phyloP scores from a whole-genome alignment of 2,113 vertebrate species.

The Paramormyrops kingsleyae region DNA sequence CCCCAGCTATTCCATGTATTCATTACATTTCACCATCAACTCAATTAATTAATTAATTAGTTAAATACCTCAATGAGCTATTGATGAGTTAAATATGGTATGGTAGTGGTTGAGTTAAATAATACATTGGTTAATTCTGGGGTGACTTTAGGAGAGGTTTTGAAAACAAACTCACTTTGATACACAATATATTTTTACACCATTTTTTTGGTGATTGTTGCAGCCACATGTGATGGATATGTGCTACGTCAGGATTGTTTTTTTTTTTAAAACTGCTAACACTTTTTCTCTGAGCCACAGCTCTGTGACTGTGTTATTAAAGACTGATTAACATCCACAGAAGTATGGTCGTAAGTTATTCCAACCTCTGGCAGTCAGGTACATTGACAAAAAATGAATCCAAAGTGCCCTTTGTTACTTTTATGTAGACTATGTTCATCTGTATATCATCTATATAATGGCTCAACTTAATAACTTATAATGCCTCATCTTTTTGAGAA shows the following conservation, averaged over 20 bases:
- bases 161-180: not conserved
- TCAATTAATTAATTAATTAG: not conserved
- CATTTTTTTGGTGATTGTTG: not conserved
- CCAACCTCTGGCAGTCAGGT: not conserved
- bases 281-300: not conserved
- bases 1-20: too few relatives aligned
- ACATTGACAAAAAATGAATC: not conserved
- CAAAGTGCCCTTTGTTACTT: not conserved
- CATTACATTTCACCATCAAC: too few relatives aligned
- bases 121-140: too few relatives aligned
- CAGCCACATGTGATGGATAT: not conserved
- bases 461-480: too few relatives aligned
- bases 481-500: too few relatives aligned
- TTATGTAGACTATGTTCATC: not conserved
- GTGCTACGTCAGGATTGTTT: too few relatives aligned
- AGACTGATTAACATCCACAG: not conserved
- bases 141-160: not conserved
- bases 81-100: too few relatives aligned
- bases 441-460: not conserved
- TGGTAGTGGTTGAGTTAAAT: too few relatives aligned
- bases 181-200: not conserved
- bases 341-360: not conserved
- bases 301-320: not conserved
- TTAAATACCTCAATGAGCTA: too few relatives aligned
- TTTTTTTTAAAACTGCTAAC: too few relatives aligned